phyloP scores from a whole-genome alignment of 2,113 vertebrate species.

The Myiozetetes cayanensis region DNA sequence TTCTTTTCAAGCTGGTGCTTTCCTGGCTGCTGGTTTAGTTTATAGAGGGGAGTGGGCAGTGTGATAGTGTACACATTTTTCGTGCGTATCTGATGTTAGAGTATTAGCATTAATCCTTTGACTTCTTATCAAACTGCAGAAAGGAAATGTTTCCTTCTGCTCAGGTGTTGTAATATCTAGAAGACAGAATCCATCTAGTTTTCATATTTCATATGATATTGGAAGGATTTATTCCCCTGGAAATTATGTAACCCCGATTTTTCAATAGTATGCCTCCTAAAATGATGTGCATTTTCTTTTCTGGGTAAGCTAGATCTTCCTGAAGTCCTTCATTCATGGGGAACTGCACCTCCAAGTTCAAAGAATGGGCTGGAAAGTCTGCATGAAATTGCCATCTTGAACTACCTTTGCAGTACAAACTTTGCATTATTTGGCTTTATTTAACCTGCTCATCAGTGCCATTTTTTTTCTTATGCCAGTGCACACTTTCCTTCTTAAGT shows the following conservation, averaged over 20 bases:
- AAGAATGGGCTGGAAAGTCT: neutral
- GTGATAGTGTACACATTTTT: neutral
- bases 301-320: neutral
- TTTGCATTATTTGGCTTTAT: neutral
- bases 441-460: neutral
- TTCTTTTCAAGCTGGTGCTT: constrained; percentile 10
- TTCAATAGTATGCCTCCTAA: neutral
- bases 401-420: neutral
- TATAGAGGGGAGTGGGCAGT: neutral
- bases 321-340: neutral
- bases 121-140: neutral
- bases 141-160: neutral
- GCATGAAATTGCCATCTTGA: neutral
- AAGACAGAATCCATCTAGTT: neutral
- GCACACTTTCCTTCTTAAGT: neutral
- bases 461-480: neutral
- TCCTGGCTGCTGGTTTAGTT: constrained; percentile 4
- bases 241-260: neutral
- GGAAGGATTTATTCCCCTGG: neutral
- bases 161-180: neutral
- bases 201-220: neutral
- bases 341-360: neutral
- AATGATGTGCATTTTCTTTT: neutral
- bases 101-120: neutral
- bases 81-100: neutral